Base-by-base conservation (phyloP, 2,888 invertebrate species). In the Bhutanitis thaidina region DNA sequence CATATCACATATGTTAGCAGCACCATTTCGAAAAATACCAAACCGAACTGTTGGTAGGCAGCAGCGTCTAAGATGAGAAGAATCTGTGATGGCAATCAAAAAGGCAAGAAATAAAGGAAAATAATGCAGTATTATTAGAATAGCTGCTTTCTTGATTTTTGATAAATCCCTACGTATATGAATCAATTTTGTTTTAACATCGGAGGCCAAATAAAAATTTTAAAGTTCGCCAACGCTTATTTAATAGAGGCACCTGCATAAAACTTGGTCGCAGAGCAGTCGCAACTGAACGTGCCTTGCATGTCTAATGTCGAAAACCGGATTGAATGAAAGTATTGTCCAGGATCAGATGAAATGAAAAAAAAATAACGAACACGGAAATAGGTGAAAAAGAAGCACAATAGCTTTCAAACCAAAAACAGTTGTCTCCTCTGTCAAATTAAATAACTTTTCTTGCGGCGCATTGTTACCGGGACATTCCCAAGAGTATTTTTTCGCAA, bases 311-410 rank as follows among this genome's bases (percentile, higher is more conserved):
- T 68, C 61, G 58, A 58, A 60, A 65, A 76, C 67, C 70, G 76
- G 80, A 84, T 85, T 82, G 80, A 84, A 84, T 80, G 73, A 78
- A 79, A 83, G 77, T 79, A 83, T 82, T 86, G 81, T 83, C 80
- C 74, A 70, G 71, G 70, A 73, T 73, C 67, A 73, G 71, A 80
- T 80, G 77, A 77, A 77, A 77, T 73, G 70, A 74, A 75, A 73
- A 78, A 72, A 73, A 45, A 39, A 76, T 77, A 74, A 73, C 65
- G 62, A 74, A 72, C 67, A 66, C 5, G 65, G 34, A 65, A 60
- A 65, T 64, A 69, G 70, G 74, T 76, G 74, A 74, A 69, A 60
- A 58, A 61, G 56, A 68, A 70, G 71, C 66, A 82, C 79, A 80
- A 77, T 77, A 78, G 72, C 69, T 80, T 79, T 77, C 77, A 80